Conservation (phyloP, 1,140 invertebrate genomes). For the Drosophila biarmipes region DNA sequence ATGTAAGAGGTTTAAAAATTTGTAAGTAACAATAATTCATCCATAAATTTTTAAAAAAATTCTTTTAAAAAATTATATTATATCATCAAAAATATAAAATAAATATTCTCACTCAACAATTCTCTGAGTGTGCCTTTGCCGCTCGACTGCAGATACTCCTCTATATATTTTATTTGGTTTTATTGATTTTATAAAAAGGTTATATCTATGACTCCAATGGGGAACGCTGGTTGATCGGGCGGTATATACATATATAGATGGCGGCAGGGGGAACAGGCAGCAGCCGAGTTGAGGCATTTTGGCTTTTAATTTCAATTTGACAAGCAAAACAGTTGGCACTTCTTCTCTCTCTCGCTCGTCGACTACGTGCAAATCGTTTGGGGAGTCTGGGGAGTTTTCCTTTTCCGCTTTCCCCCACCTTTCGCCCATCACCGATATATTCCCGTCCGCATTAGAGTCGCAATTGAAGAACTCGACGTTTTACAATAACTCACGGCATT, state of each 20-base stretch:
- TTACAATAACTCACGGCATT: conserved; percentile 77
- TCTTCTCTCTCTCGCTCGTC: conserved; percentile 37
- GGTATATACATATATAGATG: background rate
- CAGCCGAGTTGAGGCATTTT: conserved; percentile 59
- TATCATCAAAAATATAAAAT: background rate
- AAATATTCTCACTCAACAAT: background rate
- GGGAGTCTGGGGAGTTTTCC: conserved; percentile 32
- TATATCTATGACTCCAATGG: conserved; percentile 52
- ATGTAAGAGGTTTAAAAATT: too few relatives aligned
- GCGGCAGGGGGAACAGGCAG: background rate
- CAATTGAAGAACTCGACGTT: conserved; percentile 52
- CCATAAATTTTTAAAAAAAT: too few relatives aligned
- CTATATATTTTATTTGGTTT: conserved; percentile 74
- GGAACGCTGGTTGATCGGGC: conserved; percentile 6
- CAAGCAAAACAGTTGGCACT: conserved; percentile 74
- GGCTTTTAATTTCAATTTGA: conserved; percentile 83
- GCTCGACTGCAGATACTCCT: conserved; percentile 28
- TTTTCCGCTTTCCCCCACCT: background rate
- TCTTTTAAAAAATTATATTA: background rate
- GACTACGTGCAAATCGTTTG: conserved; percentile 35
- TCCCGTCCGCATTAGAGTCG: conserved; percentile 29
- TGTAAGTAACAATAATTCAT: too few relatives aligned
- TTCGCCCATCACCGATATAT: conserved; percentile 5
- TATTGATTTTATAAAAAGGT: conserved; percentile 74
- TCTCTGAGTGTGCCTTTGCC: conserved; percentile 1